Percentiles rank a stretch among this genome's conserved stretches.
Evolutionary conservation across 2,113 vertebrate species (phyloP).

Genomic region (Leptosomus discolor): DNA sequence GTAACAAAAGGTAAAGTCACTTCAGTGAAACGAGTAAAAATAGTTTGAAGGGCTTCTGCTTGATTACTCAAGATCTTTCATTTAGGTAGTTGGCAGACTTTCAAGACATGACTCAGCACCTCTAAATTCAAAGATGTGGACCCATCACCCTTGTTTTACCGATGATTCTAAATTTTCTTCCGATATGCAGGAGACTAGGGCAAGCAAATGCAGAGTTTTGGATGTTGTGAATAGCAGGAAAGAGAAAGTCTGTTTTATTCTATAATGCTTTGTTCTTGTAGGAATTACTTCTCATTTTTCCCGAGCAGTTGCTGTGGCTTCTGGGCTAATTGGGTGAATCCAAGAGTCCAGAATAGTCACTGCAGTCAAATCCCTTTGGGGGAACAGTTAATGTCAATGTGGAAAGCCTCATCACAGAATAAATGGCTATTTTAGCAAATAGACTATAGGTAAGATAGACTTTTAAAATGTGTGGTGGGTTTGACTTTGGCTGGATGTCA

Average conservation of each 20-base stretch:
- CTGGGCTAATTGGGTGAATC: not conserved
- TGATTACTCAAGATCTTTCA: slow-evolving; percentile 1
- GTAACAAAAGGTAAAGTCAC: not conserved
- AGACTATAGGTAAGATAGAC: not conserved
- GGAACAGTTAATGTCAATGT: not conserved
- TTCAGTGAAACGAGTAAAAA: not conserved
- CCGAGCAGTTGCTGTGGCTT: not conserved
- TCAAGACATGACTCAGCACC: not conserved
- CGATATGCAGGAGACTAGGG: not conserved
- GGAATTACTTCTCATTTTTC: not conserved
- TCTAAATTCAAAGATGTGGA: not conserved
- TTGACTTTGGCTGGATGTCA: not conserved
- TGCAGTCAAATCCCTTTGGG: not conserved
- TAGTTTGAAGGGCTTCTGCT: not conserved
- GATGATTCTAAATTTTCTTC: not conserved
- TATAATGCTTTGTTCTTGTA: not conserved
- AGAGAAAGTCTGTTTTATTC: not conserved
- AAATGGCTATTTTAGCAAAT: not conserved
- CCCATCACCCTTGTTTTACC: not conserved
- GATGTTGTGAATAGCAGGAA: not conserved
- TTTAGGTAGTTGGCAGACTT: not conserved
- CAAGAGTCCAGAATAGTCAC: not conserved
- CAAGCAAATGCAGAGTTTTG: not conserved
- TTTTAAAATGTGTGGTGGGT: not conserved
- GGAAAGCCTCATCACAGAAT: not conserved